Evolutionary conservation across 2,888 invertebrate species (phyloP).

Genomic region (Phyllotreta cruciferae): DNA sequence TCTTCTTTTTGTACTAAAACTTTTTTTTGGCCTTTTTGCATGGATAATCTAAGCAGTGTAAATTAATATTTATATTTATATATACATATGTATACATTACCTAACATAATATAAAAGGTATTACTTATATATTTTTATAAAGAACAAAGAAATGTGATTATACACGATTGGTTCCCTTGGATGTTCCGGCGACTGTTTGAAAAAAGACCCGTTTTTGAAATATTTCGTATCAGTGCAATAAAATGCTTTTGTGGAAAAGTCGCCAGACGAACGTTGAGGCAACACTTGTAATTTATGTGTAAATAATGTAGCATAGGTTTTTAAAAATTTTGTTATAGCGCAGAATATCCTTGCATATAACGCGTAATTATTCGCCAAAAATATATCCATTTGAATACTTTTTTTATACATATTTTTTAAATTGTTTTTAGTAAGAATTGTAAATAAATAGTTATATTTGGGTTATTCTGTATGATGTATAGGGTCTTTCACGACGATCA

Average conservation of each 20-base stretch:
- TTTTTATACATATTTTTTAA: slow-evolving; percentile 2
- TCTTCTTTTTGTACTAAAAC: slow-evolving; percentile 43
- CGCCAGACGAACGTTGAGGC: slow-evolving; percentile 45
- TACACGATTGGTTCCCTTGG: slow-evolving; percentile 41
- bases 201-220: slow-evolving; percentile 13
- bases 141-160: slow-evolving; percentile 43
- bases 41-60: slow-evolving; percentile 39
- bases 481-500: slow-evolving; percentile 14
- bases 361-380: background rate
- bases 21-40: slow-evolving; percentile 31
- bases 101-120: slow-evolving; percentile 42
- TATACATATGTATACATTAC: slow-evolving; percentile 38
- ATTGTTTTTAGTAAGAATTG: slow-evolving; percentile 1
- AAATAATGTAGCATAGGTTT: slow-evolving; percentile 44
- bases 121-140: slow-evolving; percentile 46
- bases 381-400: background rate
- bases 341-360: slow-evolving; percentile 24
- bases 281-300: slow-evolving; percentile 43
- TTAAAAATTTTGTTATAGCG: slow-evolving; percentile 40
- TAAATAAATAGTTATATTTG: background rate
- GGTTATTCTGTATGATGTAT: slow-evolving; percentile 1
- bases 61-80: slow-evolving; percentile 39
- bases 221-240: slow-evolving; percentile 53
- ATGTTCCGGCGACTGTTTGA: slow-evolving; percentile 36
- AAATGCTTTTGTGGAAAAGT: slow-evolving; percentile 55